phyloP scores from a whole-genome alignment of 1,140 invertebrate genomes.

The Nymphalis io region DNA sequence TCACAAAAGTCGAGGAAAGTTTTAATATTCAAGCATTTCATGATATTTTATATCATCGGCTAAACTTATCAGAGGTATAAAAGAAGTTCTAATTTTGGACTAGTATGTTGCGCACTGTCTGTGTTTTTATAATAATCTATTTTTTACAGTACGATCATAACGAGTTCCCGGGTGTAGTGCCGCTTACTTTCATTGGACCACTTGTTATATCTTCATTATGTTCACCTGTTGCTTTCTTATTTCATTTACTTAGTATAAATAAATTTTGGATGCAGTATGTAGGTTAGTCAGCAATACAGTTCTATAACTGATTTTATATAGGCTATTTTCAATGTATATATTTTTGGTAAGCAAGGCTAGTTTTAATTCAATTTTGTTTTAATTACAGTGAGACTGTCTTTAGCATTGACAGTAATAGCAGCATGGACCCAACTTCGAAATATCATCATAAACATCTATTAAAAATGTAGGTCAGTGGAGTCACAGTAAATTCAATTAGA shows the following conservation, averaged over 20 bases:
- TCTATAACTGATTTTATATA: not conserved
- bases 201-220: slow-evolving; percentile 90
- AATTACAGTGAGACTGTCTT: slow-evolving; percentile 89
- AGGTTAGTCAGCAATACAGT: slow-evolving; percentile 85
- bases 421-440: slow-evolving; percentile 88
- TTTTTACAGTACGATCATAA: slow-evolving; percentile 97
- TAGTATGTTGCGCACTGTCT: slow-evolving; percentile 47
- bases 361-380: not conserved
- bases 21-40: slow-evolving; percentile 99
- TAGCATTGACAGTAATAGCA: slow-evolving; percentile 88
- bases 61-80: slow-evolving; percentile 91
- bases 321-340: not conserved
- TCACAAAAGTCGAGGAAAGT: slow-evolving; percentile 99
- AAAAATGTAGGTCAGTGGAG: no score
- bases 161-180: slow-evolving; percentile 99
- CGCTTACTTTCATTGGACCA: slow-evolving; percentile 97
- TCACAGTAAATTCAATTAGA: no score
- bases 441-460: no score
- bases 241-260: slow-evolving; percentile 86
- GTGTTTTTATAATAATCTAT: slow-evolving; percentile 51
- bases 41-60: slow-evolving; percentile 94
- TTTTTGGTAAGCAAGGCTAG: not conserved
- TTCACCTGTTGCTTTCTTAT: slow-evolving; percentile 87
- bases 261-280: slow-evolving; percentile 96
- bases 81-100: slow-evolving; percentile 74